Evolutionary conservation across 2,888 invertebrate genomes (phyloP).

Genomic region (Mylabris sibirica): DNA sequence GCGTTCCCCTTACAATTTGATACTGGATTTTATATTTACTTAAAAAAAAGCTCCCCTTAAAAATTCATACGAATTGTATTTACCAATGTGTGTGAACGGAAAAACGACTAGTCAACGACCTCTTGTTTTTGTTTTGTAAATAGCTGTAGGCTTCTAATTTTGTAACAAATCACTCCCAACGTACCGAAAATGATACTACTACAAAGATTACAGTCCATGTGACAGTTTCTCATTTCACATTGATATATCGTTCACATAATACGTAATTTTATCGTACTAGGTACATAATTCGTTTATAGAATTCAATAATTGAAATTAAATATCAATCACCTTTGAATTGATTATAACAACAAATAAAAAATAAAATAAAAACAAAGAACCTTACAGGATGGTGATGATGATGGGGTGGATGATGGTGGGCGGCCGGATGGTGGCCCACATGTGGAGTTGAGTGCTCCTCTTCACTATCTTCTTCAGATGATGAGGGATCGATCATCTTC

Average conservation of each 20-base stretch:
- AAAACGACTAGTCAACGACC: neutral
- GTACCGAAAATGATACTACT: neutral
- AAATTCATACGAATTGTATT: neutral
- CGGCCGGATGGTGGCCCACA: slow-evolving; percentile 58
- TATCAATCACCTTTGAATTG: neutral
- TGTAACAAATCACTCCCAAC: neutral
- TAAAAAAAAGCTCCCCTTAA: neutral
- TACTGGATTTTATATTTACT: neutral
- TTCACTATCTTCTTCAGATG: slow-evolving; percentile 94
- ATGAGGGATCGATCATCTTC: slow-evolving; percentile 93
- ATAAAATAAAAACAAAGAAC: slow-evolving; percentile 6
- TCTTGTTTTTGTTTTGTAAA: neutral
- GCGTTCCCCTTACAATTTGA: too few species aligned
- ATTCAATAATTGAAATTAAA: neutral
- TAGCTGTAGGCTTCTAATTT: neutral
- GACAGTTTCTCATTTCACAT: neutral
- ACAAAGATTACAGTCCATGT: slow-evolving; percentile 25
- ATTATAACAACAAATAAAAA: neutral
- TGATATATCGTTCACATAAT: neutral
- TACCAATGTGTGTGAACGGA: neutral
- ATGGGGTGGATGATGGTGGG: slow-evolving; percentile 62
- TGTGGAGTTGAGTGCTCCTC: slow-evolving; percentile 74
- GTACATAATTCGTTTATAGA: neutral
- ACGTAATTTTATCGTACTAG: neutral
- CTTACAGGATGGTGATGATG: slow-evolving; percentile 56